These are phyloP conservation scores for Phyllotis vaccarum DNA, from an alignment of 2,797 vertebrate genomes.

Conservation along the genomic window DNA sequence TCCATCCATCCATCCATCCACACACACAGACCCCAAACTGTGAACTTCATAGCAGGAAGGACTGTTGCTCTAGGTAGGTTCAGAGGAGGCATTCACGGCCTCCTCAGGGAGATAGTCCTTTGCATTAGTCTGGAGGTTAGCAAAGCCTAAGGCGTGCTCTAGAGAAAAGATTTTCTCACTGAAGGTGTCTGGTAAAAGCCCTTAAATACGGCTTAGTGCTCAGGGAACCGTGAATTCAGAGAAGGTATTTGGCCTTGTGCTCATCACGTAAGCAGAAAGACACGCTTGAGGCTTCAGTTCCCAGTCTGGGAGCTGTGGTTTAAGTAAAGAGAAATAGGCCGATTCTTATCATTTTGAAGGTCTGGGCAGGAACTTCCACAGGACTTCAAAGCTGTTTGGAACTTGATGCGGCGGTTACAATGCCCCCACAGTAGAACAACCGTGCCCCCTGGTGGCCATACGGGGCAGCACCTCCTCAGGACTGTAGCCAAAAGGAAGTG, in stretches of 20 bases:
- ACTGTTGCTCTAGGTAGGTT: not conserved
- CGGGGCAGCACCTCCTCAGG: not conserved
- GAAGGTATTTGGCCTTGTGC: not conserved
- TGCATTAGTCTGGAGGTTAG: not conserved
- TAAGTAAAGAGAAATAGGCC: not conserved
- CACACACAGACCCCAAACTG: not conserved
- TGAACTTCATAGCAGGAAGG: not conserved
- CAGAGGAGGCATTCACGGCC: not conserved
- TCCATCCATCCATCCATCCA: no score
- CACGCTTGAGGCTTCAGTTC: not conserved
- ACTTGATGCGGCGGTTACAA: not conserved
- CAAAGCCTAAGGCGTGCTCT: not conserved
- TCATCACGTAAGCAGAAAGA: not conserved
- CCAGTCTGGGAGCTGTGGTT: not conserved
- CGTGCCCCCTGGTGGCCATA: constrained; percentile 76
- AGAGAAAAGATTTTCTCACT: not conserved
- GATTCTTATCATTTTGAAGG: not conserved
- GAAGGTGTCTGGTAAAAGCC: no score
- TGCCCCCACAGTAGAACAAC: not conserved
- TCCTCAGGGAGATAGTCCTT: no score
- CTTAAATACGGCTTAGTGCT: not conserved
- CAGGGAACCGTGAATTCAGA: not conserved
- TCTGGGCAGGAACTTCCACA: not conserved
- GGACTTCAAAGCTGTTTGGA: not conserved
- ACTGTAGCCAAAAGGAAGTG: not conserved